A percentile compares a stretch with the other conserved stretches of the same genome.
These are phyloP conservation scores for Myripristis jacobus DNA, from an alignment of 2,797 vertebrate species.

Conservation along the genomic window DNA sequence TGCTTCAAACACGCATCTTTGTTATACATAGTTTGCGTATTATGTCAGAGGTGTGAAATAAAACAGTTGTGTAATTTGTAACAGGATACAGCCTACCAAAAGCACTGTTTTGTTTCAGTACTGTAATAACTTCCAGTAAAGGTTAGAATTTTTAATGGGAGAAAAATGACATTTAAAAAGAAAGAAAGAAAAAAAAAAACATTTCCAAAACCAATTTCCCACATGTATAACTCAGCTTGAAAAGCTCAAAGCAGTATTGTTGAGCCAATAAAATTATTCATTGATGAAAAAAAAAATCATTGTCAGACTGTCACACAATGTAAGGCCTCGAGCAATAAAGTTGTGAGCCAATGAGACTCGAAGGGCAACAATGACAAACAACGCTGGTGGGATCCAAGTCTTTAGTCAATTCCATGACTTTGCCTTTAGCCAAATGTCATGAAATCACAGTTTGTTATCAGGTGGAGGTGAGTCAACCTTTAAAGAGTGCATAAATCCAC, in stretches of 20 bases:
- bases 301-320: slow-evolving; percentile 55
- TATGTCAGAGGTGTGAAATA: slow-evolving; percentile 36
- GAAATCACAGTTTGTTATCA: slow-evolving; percentile 73
- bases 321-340: slow-evolving; percentile 56
- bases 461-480: slow-evolving; percentile 42
- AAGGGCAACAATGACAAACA: slow-evolving; percentile 73
- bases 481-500: slow-evolving; percentile 4
- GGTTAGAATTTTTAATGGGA: slow-evolving; percentile 63
- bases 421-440: slow-evolving; percentile 73
- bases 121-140: slow-evolving; percentile 54
- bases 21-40: slow-evolving; percentile 2
- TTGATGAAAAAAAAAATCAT: slow-evolving; percentile 63
- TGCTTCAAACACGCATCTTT: background rate
- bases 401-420: slow-evolving; percentile 69
- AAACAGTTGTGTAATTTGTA: slow-evolving; percentile 43
- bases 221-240: slow-evolving; percentile 58
- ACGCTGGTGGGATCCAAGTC: slow-evolving; percentile 59
- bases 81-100: slow-evolving; percentile 37
- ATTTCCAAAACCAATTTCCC: slow-evolving; percentile 74
- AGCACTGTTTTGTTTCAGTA: slow-evolving; percentile 69
- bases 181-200: slow-evolving; percentile 65
- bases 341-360: slow-evolving; percentile 65
- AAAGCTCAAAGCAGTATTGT: slow-evolving; percentile 63
- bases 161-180: slow-evolving; percentile 74
- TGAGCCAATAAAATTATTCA: slow-evolving; percentile 70